A percentile compares a stretch with the other conserved stretches of the same genome.
Conservation (phyloP, 2,113 vertebrate genomes). For the Hyperoodon ampullatus region DNA sequence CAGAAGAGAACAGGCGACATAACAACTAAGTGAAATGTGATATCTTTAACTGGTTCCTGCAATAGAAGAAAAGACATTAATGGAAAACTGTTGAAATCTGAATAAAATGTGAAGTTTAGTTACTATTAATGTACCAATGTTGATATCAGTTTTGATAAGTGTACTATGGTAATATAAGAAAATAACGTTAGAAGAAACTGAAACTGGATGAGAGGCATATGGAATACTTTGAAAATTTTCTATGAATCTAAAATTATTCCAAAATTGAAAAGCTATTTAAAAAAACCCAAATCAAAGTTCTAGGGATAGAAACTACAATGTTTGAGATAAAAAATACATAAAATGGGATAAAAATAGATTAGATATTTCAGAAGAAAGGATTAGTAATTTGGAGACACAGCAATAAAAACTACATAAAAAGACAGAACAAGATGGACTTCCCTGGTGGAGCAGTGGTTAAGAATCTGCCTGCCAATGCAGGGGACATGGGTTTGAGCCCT, state of each 20-base stretch:
- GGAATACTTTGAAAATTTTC: background rate
- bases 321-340: background rate
- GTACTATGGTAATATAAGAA: background rate
- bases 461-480: no score
- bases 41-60: background rate
- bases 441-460: no score
- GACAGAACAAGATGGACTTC: background rate
- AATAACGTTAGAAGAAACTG: background rate
- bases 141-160: constrained; percentile 19
- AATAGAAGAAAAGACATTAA: background rate
- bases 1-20: background rate
- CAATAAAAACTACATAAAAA: background rate
- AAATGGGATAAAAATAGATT: constrained; percentile 40
- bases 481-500: no score
- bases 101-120: background rate
- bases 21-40: background rate
- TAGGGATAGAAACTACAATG: background rate
- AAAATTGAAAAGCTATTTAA: background rate
- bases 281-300: background rate
- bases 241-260: background rate
- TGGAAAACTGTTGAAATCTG: background rate
- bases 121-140: background rate
- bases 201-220: background rate
- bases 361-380: background rate
- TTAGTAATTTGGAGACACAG: background rate